phyloP scores from a whole-genome alignment of 2,113 vertebrate genomes.

The Hyaena hyaena region DNA sequence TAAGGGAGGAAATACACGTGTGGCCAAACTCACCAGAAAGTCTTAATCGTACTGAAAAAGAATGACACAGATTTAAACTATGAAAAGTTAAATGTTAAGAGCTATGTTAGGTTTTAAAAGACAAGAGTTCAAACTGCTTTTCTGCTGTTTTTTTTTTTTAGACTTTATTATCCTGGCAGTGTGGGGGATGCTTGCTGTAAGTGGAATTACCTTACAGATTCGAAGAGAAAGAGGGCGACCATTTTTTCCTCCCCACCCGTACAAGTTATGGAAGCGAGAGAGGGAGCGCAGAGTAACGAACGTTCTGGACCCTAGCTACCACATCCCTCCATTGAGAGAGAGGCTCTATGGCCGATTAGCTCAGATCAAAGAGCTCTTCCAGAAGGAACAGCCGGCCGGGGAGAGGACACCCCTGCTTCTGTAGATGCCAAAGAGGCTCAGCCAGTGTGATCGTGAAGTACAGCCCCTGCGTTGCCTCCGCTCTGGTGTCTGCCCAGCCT shows the following conservation, averaged over 20 bases:
- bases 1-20: neutral
- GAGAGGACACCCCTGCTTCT: slow-evolving; percentile 95
- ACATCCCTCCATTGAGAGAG: slow-evolving; percentile 90
- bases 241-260: slow-evolving; percentile 94
- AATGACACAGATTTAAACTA: neutral
- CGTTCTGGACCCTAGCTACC: slow-evolving; percentile 96
- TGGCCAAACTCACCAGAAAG: neutral
- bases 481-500: neutral
- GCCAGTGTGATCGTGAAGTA: neutral
- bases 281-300: slow-evolving; percentile 95
- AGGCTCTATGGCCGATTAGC: slow-evolving; percentile 86
- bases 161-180: slow-evolving; percentile 92
- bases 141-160: slow-evolving; percentile 72
- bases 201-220: slow-evolving; percentile 91
- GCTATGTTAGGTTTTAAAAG: neutral
- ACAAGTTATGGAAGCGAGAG: slow-evolving; percentile 93
- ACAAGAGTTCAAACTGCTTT: neutral
- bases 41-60: neutral
- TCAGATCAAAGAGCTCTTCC: slow-evolving; percentile 85
- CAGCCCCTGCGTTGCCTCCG: too few relatives aligned
- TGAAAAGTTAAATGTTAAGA: neutral
- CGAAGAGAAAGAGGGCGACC: slow-evolving; percentile 89
- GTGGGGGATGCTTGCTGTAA: slow-evolving; percentile 91
- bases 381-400: slow-evolving; percentile 85
- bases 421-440: slow-evolving; percentile 66